phyloP scores from a whole-genome alignment of 2,888 invertebrate species.

The Aleiodes leptofemur region DNA sequence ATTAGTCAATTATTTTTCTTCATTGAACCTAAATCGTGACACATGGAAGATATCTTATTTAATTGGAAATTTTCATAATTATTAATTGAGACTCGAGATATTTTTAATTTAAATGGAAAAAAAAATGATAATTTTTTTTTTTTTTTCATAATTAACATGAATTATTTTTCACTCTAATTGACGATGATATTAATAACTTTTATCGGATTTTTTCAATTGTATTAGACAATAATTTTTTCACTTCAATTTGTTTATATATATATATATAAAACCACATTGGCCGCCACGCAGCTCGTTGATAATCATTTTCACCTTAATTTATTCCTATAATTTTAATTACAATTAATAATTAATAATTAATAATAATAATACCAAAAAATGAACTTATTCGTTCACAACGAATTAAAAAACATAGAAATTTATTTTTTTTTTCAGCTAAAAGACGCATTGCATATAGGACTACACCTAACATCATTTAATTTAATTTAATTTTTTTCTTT shows the following conservation, averaged over 20 bases:
- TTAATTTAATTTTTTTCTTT: conserved; percentile 40
- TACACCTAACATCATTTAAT: conserved; percentile 66
- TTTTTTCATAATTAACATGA: too few relatives aligned
- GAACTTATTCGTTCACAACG: conserved; percentile 66
- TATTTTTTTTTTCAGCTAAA: conserved; percentile 63
- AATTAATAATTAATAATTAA: conserved; percentile 53
- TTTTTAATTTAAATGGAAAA: too few relatives aligned
- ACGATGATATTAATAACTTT: too few relatives aligned
- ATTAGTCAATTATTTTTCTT: not conserved
- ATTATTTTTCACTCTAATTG: too few relatives aligned
- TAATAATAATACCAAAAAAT: conserved; percentile 61
- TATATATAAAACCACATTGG: conserved; percentile 51
- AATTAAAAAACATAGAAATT: conserved; percentile 65
- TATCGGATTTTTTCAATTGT: too few relatives aligned
- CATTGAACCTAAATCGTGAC: too few relatives aligned
- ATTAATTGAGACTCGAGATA: too few relatives aligned
- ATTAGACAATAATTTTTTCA: not conserved
- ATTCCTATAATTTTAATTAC: conserved; percentile 59
- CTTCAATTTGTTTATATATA: conserved; percentile 34
- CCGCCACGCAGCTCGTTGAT: conserved; percentile 66
- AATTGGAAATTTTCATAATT: too few relatives aligned
- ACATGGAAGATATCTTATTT: too few relatives aligned
- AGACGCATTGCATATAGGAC: conserved; percentile 67
- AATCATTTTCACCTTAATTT: conserved; percentile 55
- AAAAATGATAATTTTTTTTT: too few relatives aligned